Evolutionary conservation across 1,140 invertebrate genomes (phyloP), one percentile per base, ranked within the genome.

Genomic region (Drosophila sproati): DNA sequence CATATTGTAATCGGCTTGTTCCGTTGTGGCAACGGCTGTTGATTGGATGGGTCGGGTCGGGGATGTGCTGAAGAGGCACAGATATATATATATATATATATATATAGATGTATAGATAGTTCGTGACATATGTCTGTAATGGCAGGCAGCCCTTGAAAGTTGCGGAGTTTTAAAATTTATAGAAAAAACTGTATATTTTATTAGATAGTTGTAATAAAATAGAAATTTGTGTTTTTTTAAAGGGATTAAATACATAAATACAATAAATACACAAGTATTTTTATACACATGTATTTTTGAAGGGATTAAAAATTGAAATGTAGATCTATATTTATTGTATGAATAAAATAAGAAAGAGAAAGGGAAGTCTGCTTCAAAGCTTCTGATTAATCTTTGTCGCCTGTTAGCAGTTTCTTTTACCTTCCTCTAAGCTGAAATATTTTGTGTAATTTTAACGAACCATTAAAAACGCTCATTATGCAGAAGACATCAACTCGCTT

Each of bases 101-200:
- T 20, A 20, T 56, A 41, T 63, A 62, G 56, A 66, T 39, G 50
- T 35, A 80, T 52, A 77, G 28, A 71, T 51, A 51, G 57, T 69
- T 68, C n/a, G 70, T 51, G 69, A 59, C 82, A 86, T 82, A 86
- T 86, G 82, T 67, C 45, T 5, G 37, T 69, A 68, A 75, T 86
- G 78, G 41, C 48, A 47, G 43, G 31, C 74, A 77, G 63, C 57
- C 74, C 73, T 73, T 50, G 39, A 39, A 64, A 54, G 48, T 39
- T 31, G 29, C 29, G 39, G 28, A 50, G 28, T 37, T 64, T 50
- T 37, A 51, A 55, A 71, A 75, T 71, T 56, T 70, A 60, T 70
- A 4, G 47, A 43, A 35, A 60, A 70, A 41, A 47, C 57, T 10
- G 59, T 56, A 37, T 20, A 57, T 66, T 29, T 72, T 64, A 72